Evolutionary conservation across 2,797 vertebrate species (phyloP).

Genomic region (Sebastes ruberrimus): DNA sequence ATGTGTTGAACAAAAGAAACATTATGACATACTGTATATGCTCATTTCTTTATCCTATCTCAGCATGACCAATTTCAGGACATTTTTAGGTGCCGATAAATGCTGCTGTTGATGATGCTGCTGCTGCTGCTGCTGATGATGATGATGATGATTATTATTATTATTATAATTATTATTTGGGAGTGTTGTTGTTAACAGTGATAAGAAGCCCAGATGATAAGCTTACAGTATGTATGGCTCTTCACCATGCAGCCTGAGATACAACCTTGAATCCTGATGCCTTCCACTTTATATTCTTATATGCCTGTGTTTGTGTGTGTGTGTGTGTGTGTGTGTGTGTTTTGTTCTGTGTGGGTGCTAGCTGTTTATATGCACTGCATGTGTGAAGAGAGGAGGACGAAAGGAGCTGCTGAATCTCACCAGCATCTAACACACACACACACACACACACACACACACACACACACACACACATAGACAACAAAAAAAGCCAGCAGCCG

Average conservation of each 20-base stretch:
- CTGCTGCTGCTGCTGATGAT: too few relatives aligned
- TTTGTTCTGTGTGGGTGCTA: constrained; percentile 28
- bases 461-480: constrained; percentile 53
- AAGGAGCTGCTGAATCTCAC: constrained; percentile 29
- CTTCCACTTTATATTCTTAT: constrained; percentile 34
- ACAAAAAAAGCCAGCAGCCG: constrained; percentile 2
- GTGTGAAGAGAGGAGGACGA: constrained; percentile 53
- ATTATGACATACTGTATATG: neutral
- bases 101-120: neutral
- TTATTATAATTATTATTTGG: neutral
- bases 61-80: neutral
- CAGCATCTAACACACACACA: constrained; percentile 24
- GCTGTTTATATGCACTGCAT: constrained; percentile 59
- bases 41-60: neutral
- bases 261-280: constrained; percentile 51
- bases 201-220: neutral
- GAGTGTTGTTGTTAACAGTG: neutral
- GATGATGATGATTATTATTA: rapidly evolving
- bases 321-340: constrained; percentile 12
- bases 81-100: neutral
- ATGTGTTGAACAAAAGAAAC: neutral
- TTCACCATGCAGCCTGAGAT: constrained; percentile 5
- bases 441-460: constrained; percentile 62
- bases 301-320: neutral
- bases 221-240: neutral